Conservation (phyloP, 2,797 vertebrate species). For the Holocentrus rufus region DNA sequence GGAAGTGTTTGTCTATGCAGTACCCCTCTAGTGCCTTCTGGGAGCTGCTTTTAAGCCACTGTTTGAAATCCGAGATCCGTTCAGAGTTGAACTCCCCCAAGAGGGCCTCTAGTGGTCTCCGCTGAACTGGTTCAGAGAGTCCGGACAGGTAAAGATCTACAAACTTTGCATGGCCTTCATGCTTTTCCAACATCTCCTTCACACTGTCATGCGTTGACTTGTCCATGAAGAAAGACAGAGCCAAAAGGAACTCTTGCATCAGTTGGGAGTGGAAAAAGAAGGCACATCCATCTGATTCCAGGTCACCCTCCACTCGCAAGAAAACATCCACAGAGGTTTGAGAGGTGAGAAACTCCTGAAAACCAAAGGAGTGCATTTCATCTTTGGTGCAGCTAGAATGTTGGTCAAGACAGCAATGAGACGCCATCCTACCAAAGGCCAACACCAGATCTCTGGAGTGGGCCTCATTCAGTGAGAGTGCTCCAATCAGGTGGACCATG, state of each 20-base stretch:
- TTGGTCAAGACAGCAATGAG: constrained; percentile 40
- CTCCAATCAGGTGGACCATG: constrained; percentile 62
- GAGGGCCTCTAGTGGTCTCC: constrained; percentile 63
- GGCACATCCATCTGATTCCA: constrained; percentile 31
- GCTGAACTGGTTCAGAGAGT: constrained; percentile 70
- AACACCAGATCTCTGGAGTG: constrained; percentile 58
- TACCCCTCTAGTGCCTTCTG: constrained; percentile 30
- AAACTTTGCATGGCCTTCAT: constrained; percentile 44
- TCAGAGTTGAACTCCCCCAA: constrained; percentile 61
- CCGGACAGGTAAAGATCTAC: constrained; percentile 77
- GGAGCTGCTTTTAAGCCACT: constrained; percentile 69
- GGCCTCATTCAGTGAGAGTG: constrained; percentile 21
- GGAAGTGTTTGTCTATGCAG: constrained; percentile 47
- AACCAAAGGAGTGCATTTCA: constrained; percentile 56
- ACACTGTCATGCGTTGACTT: constrained; percentile 3
- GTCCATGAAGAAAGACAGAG: constrained; percentile 71
- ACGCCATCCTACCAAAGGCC: constrained; percentile 74
- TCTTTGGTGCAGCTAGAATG: constrained; percentile 52
- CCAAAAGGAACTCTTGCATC: constrained; percentile 79
- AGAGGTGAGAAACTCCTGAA: constrained; percentile 45
- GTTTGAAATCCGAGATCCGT: constrained; percentile 58
- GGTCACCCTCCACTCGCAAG: constrained; percentile 47
- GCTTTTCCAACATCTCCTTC: constrained; percentile 49
- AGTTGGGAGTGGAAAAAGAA: constrained; percentile 76
- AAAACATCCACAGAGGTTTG: constrained; percentile 53